These are phyloP conservation scores for Tinea pellionella DNA, from an alignment of 2,888 invertebrate genomes.

Conservation along the genomic window DNA sequence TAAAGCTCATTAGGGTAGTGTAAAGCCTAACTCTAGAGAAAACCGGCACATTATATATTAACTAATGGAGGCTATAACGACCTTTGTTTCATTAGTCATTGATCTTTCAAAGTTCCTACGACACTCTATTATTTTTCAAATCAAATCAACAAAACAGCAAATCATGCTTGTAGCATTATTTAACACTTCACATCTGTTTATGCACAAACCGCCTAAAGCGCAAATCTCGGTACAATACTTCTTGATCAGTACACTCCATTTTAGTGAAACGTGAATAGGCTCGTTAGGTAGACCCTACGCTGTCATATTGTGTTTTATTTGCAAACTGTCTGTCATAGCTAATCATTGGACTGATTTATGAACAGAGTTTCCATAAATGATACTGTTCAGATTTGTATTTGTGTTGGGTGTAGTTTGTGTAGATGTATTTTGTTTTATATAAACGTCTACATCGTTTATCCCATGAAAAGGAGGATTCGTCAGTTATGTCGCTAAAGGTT, in stretches of 20 bases:
- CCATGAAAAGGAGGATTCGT: neutral
- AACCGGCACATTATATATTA: too few relatives aligned
- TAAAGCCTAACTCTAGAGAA: too few relatives aligned
- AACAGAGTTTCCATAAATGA: slow-evolving; percentile 10
- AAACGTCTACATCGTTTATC: neutral
- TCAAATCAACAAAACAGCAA: neutral
- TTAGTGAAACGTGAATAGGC: slow-evolving; percentile 38
- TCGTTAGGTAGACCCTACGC: slow-evolving; percentile 38
- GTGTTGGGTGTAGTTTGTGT: neutral
- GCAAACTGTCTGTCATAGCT: slow-evolving; percentile 42
- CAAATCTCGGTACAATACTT: neutral
- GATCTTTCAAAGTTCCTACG: too few relatives aligned
- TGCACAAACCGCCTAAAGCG: neutral
- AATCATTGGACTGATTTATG: slow-evolving; percentile 45
- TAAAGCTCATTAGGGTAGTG: too few relatives aligned
- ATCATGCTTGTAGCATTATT: neutral
- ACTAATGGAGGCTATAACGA: too few relatives aligned
- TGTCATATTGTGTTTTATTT: slow-evolving; percentile 10
- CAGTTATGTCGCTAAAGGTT: neutral
- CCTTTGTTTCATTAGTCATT: too few relatives aligned
- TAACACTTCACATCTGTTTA: neutral
- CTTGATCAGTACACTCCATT: slow-evolving; percentile 8
- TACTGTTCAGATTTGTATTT: neutral
- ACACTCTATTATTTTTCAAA: neutral
- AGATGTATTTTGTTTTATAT: neutral